phyloP scores from a whole-genome alignment of 2,113 vertebrate species.

The Peucedramus taeniatus region DNA sequence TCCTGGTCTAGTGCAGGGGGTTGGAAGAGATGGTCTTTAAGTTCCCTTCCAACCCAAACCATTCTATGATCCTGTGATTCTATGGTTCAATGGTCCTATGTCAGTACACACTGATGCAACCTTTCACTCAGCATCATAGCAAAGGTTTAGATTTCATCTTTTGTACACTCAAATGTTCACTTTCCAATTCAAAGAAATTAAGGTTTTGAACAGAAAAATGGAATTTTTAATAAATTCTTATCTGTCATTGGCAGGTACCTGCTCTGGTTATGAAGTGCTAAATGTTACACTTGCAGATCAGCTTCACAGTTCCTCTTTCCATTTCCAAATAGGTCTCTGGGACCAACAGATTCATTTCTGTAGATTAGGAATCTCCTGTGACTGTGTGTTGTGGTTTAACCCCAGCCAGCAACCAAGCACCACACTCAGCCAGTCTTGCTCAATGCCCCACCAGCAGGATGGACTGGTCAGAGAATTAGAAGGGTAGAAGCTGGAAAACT shows the following conservation, averaged over 20 bases:
- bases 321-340: slow-evolving; percentile 81
- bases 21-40: neutral
- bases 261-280: slow-evolving; percentile 80
- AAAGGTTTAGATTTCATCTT: neutral
- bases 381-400: slow-evolving; percentile 48
- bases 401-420: neutral
- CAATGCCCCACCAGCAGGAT: no score
- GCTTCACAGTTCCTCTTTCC: slow-evolving; percentile 74
- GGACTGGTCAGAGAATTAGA: neutral
- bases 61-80: neutral
- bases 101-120: neutral
- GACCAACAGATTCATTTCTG: slow-evolving; percentile 75
- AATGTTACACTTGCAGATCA: slow-evolving; percentile 63
- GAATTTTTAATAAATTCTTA: neutral
- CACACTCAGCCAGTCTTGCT: rapidly evolving
- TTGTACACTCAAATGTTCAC: neutral
- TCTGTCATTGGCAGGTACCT: slow-evolving; percentile 81
- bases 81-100: neutral
- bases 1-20: rapidly evolving
- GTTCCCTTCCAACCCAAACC: neutral
- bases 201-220: neutral
- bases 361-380: slow-evolving; percentile 72
- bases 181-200: neutral
- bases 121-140: neutral
- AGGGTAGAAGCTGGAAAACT: neutral